phyloP scores from a whole-genome alignment of 2,113 vertebrate genomes.

The Piprites chloris region DNA sequence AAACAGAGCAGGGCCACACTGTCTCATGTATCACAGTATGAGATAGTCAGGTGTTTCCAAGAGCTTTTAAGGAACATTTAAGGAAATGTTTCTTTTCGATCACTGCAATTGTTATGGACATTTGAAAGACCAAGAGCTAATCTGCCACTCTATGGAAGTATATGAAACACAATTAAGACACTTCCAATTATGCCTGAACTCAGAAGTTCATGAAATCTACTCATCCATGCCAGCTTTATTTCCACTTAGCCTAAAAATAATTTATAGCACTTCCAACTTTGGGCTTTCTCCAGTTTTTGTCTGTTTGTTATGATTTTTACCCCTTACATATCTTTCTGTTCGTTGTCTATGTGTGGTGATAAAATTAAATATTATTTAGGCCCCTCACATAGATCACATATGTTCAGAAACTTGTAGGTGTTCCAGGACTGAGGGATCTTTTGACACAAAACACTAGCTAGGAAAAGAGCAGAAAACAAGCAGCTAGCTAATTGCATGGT shows the following conservation, averaged over 20 bases:
- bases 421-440: neutral
- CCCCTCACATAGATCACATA: neutral
- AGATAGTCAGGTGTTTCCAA: neutral
- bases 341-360: neutral
- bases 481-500: neutral
- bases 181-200: neutral
- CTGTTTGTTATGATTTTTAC: neutral
- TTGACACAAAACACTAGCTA: neutral
- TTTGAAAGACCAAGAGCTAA: neutral
- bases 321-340: neutral
- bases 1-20: neutral
- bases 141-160: neutral
- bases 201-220: neutral
- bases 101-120: neutral
- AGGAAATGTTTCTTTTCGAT: neutral
- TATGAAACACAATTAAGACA: neutral
- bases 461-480: neutral
- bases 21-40: neutral
- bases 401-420: neutral
- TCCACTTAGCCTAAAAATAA: neutral
- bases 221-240: neutral
- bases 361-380: neutral
- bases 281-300: neutral
- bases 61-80: neutral
- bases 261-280: neutral